Evolutionary conservation across 2,797 vertebrate species (phyloP).

Genomic region (Sebastes itinus): DNA sequence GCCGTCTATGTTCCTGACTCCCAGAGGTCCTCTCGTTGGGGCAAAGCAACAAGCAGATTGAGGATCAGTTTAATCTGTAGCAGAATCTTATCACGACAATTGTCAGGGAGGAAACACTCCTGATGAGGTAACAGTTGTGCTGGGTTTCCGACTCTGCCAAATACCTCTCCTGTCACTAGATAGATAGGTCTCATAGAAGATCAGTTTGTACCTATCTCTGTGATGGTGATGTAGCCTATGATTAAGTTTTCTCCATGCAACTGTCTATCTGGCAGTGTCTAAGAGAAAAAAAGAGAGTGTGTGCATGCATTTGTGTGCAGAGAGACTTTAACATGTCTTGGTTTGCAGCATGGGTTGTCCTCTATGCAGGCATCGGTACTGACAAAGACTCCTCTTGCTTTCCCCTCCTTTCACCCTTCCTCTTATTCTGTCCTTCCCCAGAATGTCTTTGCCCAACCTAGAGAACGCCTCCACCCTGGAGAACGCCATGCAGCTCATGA

Average conservation of each 20-base stretch:
- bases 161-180: background rate
- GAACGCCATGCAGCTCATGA: constrained; percentile 86
- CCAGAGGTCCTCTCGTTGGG: constrained; percentile 17
- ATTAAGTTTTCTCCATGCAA: background rate
- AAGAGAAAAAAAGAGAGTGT: background rate
- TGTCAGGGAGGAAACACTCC: constrained; percentile 36
- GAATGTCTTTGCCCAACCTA: constrained; percentile 79
- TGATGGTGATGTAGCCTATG: background rate
- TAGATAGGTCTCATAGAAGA: background rate
- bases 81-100: constrained; percentile 39
- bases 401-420: background rate
- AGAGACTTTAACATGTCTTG: constrained; percentile 3
- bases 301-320: background rate
- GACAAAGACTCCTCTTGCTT: background rate
- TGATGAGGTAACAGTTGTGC: constrained; percentile 8
- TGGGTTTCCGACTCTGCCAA: background rate
- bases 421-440: constrained; percentile 32
- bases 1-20: constrained; percentile 27
- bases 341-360: constrained; percentile 5
- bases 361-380: background rate
- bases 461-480: constrained; percentile 83
- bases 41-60: constrained; percentile 16
- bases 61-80: constrained; percentile 46
- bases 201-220: background rate
- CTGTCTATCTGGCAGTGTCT: background rate